These are phyloP conservation scores for Gorsachius goisagi DNA, from an alignment of 2,113 vertebrate species.

Conservation along the genomic window DNA sequence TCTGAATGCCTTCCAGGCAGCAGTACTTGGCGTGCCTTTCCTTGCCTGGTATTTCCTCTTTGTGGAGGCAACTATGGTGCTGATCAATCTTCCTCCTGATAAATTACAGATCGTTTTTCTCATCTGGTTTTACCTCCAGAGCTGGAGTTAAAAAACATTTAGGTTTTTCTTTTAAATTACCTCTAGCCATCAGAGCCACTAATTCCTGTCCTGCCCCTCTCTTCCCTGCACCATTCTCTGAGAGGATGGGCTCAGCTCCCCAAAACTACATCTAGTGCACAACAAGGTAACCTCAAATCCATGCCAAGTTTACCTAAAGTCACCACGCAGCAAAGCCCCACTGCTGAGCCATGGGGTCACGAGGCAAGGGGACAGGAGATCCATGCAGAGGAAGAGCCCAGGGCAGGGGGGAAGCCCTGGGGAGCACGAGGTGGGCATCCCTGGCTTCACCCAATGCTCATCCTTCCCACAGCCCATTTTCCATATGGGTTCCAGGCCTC, in stretches of 20 bases:
- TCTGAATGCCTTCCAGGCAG: background rate
- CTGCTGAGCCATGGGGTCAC: rapidly evolving
- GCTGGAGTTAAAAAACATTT: background rate
- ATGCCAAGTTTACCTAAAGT: background rate
- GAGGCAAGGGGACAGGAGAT: background rate
- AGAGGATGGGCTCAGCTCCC: background rate
- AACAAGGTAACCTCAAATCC: background rate
- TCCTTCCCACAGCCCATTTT: background rate
- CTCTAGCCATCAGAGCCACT: background rate
- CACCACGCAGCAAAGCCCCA: rapidly evolving
- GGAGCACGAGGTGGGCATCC: background rate
- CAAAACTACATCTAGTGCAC: background rate
- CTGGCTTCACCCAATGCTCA: rapidly evolving
- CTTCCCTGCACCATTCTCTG: background rate
- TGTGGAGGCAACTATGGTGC: background rate
- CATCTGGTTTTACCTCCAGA: background rate
- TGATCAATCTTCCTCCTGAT: background rate
- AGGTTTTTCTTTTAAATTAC: background rate
- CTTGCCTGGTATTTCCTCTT: background rate
- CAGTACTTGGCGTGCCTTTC: background rate
- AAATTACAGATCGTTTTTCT: background rate
- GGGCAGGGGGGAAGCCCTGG: background rate
- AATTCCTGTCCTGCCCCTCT: background rate
- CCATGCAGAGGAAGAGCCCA: rapidly evolving
- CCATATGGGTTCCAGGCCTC: background rate